A percentile compares a stretch with the other conserved stretches of the same genome.
phyloP scores from a whole-genome alignment of 1,140 invertebrate species.

The Ceratina australensis region DNA sequence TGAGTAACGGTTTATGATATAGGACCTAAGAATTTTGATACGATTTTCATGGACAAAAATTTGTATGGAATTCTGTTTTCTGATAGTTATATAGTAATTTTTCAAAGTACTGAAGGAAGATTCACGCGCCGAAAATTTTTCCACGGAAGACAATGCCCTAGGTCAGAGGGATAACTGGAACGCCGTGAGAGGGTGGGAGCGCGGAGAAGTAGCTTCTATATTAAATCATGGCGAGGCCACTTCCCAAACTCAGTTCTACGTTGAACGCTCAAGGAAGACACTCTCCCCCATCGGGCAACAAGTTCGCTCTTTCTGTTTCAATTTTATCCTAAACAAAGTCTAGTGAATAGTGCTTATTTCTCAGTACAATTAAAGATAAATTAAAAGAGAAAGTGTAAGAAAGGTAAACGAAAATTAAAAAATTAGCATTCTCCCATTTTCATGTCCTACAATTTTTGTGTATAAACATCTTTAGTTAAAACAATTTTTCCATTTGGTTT shows the following conservation, averaged over 20 bases:
- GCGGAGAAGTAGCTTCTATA: conserved; percentile 69
- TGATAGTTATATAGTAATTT: too few relatives aligned
- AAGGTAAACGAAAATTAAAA: conserved; percentile 21
- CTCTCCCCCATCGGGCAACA: conserved; percentile 5
- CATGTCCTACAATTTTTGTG: too few relatives aligned
- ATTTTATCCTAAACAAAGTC: neutral
- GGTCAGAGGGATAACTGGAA: conserved; percentile 63
- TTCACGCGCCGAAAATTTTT: conserved; percentile 42
- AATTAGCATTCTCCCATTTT: neutral
- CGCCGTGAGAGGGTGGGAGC: conserved; percentile 71
- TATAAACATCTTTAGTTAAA: neutral
- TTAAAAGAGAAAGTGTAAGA: neutral
- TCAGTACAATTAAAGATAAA: neutral
- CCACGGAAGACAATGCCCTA: conserved; percentile 55
- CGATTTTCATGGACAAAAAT: too few relatives aligned
- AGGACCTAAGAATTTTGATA: too few relatives aligned
- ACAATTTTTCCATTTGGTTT: neutral
- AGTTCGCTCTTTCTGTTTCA: neutral
- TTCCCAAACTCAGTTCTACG: conserved; percentile 73
- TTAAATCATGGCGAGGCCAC: conserved; percentile 76
- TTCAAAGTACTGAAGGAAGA: neutral
- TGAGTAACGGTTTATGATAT: too few relatives aligned
- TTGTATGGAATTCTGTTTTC: neutral
- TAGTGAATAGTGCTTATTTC: neutral
- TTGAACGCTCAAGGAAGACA: conserved; percentile 63